Evolutionary conservation across 2,797 vertebrate genomes (phyloP).

Genomic region (Pseudomugil gertrudae): DNA sequence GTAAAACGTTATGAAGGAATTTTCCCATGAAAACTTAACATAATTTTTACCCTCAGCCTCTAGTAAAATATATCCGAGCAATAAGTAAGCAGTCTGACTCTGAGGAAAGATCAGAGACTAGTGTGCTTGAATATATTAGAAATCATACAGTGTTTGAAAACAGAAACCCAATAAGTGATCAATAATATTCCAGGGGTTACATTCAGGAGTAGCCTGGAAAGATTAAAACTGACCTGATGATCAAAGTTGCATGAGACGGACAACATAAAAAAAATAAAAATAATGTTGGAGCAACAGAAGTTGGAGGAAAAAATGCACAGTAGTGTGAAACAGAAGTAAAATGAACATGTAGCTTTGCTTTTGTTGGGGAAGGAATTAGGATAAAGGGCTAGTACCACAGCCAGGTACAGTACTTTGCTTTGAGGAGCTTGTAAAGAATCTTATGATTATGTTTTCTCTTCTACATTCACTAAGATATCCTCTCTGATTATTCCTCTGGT

Average conservation of each 20-base stretch:
- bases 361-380: neutral
- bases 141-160: neutral
- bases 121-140: neutral
- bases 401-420: neutral
- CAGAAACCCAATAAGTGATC: neutral
- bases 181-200: conserved; percentile 8
- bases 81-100: neutral
- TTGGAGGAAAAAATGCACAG: neutral
- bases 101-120: neutral
- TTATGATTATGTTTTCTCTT: neutral
- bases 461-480: neutral
- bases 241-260: conserved; percentile 27
- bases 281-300: neutral
- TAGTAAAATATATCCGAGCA: neutral
- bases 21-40: neutral
- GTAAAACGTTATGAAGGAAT: neutral
- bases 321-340: neutral
- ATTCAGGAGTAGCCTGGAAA: conserved; percentile 7
- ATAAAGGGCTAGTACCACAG: too few species aligned
- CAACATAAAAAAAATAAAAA: too few species aligned
- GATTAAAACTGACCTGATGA: neutral
- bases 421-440: neutral
- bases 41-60: neutral
- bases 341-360: neutral
- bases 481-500: neutral